Evolutionary conservation across 2,888 invertebrate genomes (phyloP).

Genomic region (Choristoneura rosaceana): DNA sequence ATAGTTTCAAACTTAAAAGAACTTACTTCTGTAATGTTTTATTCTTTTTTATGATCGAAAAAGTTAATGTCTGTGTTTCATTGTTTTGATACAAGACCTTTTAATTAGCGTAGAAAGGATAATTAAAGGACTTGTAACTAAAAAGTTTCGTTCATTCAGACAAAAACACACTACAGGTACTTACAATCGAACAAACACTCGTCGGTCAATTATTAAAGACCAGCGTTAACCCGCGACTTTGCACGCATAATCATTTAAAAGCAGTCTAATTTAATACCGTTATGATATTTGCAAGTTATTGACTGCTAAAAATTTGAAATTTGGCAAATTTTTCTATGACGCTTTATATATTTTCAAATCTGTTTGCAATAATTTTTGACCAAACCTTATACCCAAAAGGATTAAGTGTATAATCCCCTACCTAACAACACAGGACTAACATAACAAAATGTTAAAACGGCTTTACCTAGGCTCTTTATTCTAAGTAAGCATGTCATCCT

Average conservation of each 20-base stretch:
- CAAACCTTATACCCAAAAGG: not conserved
- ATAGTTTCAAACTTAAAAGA: not conserved
- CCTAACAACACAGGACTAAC: conserved; percentile 36
- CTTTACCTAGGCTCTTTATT: conserved; percentile 8
- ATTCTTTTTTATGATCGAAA: conserved; percentile 8
- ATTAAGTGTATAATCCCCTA: conserved; percentile 3
- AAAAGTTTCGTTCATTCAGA: not conserved
- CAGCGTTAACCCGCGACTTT: too few relatives aligned
- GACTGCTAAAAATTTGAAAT: too few relatives aligned
- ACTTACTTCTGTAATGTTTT: not conserved
- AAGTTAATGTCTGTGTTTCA: conserved; percentile 1
- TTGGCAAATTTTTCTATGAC: not conserved
- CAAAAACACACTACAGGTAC: too few relatives aligned
- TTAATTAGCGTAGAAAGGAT: not conserved
- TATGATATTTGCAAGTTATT: too few relatives aligned
- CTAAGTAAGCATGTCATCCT: not conserved
- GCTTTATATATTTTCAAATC: not conserved
- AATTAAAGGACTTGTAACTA: not conserved
- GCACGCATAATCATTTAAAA: too few relatives aligned
- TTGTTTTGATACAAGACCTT: conserved; percentile 10
- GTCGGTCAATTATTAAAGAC: too few relatives aligned
- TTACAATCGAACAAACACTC: too few relatives aligned
- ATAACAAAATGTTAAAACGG: conserved; percentile 35
- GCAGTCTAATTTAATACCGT: too few relatives aligned
- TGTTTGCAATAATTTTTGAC: not conserved